Evolutionary conservation across 1,140 invertebrate species (phyloP).

Genomic region (Gonatopus flavifemur): DNA sequence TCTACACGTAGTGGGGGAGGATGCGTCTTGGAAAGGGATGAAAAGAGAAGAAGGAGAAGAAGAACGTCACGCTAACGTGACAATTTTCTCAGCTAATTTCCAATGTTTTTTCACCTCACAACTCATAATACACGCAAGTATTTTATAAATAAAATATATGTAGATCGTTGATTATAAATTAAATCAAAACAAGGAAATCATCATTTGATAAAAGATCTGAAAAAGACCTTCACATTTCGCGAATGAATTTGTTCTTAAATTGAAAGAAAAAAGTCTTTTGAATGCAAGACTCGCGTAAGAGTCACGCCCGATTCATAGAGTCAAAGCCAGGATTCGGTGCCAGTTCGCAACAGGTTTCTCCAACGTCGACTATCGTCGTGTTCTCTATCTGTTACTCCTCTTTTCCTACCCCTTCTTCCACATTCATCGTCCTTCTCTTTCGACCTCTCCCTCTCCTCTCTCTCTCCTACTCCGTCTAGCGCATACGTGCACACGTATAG

Average conservation of each 20-base stretch:
- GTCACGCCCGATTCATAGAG: slow-evolving; percentile 43
- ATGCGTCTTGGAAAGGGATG: not conserved
- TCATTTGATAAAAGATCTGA: too few relatives aligned
- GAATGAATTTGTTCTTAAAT: too few relatives aligned
- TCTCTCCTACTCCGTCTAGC: slow-evolving; percentile 5
- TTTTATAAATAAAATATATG: too few relatives aligned
- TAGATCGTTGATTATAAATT: too few relatives aligned
- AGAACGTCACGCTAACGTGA: slow-evolving; percentile 15
- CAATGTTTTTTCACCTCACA: too few relatives aligned
- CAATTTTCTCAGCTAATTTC: too few relatives aligned
- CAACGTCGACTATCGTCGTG: slow-evolving; percentile 27
- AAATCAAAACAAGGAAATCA: too few relatives aligned
- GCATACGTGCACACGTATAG: too few relatives aligned
- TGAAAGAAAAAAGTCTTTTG: too few relatives aligned
- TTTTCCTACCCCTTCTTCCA: slow-evolving; percentile 2
- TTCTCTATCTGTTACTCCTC: slow-evolving; percentile 12
- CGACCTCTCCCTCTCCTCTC: slow-evolving; percentile 12
- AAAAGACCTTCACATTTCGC: too few relatives aligned
- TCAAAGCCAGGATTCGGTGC: slow-evolving; percentile 48
- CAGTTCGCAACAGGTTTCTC: slow-evolving; percentile 52
- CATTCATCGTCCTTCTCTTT: slow-evolving; percentile 11
- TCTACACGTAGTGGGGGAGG: not conserved
- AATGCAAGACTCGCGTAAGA: slow-evolving; percentile 40
- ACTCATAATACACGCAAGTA: too few relatives aligned
- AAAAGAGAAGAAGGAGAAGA: slow-evolving; percentile 1